Evolutionary conservation across 2,888 invertebrate species (phyloP).

Genomic region (Octonoba sinensis): DNA sequence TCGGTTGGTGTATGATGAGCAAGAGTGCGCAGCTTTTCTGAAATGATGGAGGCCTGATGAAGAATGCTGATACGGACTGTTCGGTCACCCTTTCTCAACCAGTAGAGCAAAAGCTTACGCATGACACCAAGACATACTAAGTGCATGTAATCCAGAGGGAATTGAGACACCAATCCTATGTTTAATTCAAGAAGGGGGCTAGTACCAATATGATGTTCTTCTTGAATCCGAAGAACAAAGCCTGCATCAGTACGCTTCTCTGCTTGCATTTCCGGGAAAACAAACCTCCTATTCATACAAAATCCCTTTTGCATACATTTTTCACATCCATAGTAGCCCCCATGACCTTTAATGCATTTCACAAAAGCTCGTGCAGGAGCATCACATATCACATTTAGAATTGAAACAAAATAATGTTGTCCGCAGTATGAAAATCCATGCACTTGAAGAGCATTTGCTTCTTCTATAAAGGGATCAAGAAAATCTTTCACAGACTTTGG

Average conservation of each 20-base stretch:
- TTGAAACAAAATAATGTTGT: background rate
- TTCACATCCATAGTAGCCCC: no score
- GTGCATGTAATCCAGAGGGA: conserved; percentile 29
- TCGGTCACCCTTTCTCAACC: background rate
- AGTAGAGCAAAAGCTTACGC: conserved; percentile 3
- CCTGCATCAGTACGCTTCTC: background rate
- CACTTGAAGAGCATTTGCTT: background rate
- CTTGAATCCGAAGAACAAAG: background rate
- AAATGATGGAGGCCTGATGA: background rate
- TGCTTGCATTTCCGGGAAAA: no score
- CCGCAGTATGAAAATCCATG: background rate
- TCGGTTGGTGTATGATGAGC: background rate
- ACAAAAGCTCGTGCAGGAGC: conserved; percentile 23
- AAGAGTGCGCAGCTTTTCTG: background rate
- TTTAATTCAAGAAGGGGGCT: conserved; percentile 13
- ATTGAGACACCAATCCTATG: conserved; percentile 5
- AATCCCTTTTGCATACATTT: no score
- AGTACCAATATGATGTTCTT: conserved; percentile 2
- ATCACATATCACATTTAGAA: conserved; percentile 6
- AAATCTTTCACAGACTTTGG: background rate
- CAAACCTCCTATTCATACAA: no score
- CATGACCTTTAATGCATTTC: conserved; percentile 32
- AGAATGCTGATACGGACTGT: background rate
- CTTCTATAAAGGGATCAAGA: conserved; percentile 7
- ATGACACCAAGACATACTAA: conserved; percentile 15